Conservation (phyloP, 2,888 invertebrate species). For the Deroplatys truncata region DNA sequence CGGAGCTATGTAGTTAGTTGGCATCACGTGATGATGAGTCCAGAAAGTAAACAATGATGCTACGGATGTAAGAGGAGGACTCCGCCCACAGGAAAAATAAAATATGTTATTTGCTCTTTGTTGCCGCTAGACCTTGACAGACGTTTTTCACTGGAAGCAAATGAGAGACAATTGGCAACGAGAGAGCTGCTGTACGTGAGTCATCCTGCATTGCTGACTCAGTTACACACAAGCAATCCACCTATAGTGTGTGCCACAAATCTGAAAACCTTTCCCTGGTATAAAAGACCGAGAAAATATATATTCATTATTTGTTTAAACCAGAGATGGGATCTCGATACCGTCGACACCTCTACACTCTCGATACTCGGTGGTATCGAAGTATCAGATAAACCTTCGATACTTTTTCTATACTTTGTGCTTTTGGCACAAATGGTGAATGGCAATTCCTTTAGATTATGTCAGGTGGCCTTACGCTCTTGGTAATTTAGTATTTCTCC, state of each 20-base stretch:
- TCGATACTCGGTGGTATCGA: too few relatives aligned
- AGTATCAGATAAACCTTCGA: too few relatives aligned
- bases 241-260: neutral
- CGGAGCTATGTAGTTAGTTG: neutral
- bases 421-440: too few relatives aligned
- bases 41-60: neutral
- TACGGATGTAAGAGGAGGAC: neutral
- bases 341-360: too few relatives aligned
- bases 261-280: too few relatives aligned
- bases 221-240: neutral
- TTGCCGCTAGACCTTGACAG: neutral
- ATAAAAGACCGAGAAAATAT: too few relatives aligned
- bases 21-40: neutral
- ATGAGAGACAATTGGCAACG: neutral
- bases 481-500: too few relatives aligned
- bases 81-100: neutral
- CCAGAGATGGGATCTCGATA: too few relatives aligned
- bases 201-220: neutral
- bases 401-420: too few relatives aligned
- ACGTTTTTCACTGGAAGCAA: neutral
- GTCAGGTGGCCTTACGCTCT: too few relatives aligned
- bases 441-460: too few relatives aligned
- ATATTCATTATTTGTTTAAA: too few relatives aligned
- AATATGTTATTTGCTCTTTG: neutral
- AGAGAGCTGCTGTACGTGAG: neutral